Base-by-base conservation (phyloP, 2,113 vertebrate species). In the Esox niger region DNA sequence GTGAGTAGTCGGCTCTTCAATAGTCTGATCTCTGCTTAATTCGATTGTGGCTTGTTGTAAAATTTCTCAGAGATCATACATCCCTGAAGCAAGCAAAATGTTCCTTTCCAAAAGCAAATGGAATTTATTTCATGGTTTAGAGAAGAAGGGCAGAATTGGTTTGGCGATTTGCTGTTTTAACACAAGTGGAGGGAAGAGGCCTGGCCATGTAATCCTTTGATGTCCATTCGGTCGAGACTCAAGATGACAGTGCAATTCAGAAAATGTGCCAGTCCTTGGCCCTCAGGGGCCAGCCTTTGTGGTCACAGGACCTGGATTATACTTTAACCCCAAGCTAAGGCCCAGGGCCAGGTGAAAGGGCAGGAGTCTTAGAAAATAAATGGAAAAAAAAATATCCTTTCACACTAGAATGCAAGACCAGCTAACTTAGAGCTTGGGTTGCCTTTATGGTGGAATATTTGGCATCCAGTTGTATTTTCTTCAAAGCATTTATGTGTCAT, bases 231-330 rank as follows among this genome's bases (percentile, higher is more conserved):
- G 30, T 60, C 15, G 20, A 2, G 30, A 73, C 76, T 70, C 47
- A 86, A 80, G 82, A 76, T 86, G 84, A 89, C 79, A 52, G 76
- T 85, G 88, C 87, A 87, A 92, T 92, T 88, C 77, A 75, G 87
- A 92, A 90, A 90, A 92, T 92, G 87, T 71, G 80, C 82, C 35
- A 72, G 82, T 82, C 82, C 82, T 75, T 86, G 87, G 88, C 88
- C 89, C 89, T 82, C 72, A 57, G 86, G 88, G 85, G 84, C 81
- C 77, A 75, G 85, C 80, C 84, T 89, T 91, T 90, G 87, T 91
- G 88, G 89, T 92, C 91, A 89, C 77, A 88, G 78, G 88, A 88
- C 86, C 87, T 74, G 89, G 90, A 92, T 92, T 92, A 92, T 86
- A 89, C 88, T 90, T 91, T 91, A 91, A 91, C 91, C 90, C 81